Evolutionary conservation across 2,797 vertebrate genomes (phyloP).

Genomic region (Poecile montanus): DNA sequence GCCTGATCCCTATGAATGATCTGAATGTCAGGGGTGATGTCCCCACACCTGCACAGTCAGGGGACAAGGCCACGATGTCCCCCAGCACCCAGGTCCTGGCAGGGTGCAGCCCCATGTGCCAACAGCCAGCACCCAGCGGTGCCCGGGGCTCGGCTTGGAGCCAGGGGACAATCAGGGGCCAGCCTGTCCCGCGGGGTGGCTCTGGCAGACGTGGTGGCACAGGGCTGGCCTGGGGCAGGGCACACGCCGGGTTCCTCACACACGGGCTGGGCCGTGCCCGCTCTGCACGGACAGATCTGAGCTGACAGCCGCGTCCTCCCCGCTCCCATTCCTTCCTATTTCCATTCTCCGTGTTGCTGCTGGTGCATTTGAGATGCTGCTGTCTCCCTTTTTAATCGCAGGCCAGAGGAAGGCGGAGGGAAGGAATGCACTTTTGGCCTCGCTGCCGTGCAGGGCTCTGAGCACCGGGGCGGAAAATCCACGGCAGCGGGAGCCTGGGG

Average conservation of each 20-base stretch:
- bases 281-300: background rate
- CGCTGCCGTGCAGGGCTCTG: accelerated
- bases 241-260: accelerated
- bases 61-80: background rate
- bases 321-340: background rate
- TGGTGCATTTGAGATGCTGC: background rate
- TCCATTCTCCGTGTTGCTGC: background rate
- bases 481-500: accelerated
- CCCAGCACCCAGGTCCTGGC: background rate
- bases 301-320: background rate
- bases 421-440: background rate
- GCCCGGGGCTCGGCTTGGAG: background rate
- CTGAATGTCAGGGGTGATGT: background rate
- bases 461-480: background rate
- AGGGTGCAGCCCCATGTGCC: accelerated
- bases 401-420: background rate
- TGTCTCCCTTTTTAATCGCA: background rate
- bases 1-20: accelerated
- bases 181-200: background rate
- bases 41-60: accelerated
- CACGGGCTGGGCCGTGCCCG: accelerated
- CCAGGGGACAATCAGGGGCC: background rate
- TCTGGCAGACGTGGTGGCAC: accelerated
- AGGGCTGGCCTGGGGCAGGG: background rate
- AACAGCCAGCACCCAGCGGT: accelerated